A percentile compares a stretch with the other conserved stretches of the same genome.
These are phyloP conservation scores for Stramonita haemastoma DNA, from an alignment of 2,888 invertebrate genomes.

Conservation along the genomic window DNA sequence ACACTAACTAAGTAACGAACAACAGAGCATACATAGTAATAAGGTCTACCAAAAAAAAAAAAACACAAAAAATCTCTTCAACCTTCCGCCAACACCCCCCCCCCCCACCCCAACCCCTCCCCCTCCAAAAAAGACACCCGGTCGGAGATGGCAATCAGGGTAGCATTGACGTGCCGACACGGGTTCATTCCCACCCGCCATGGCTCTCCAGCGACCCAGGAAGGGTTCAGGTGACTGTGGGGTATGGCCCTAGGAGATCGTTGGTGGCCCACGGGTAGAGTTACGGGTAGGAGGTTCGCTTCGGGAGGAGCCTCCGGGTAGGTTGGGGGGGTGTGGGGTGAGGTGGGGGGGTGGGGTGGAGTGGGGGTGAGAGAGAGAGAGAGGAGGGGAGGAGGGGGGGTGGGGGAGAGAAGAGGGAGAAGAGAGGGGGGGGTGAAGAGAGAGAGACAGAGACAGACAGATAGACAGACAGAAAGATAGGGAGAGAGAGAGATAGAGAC, in stretches of 20 bases:
- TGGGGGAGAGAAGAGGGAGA: no score
- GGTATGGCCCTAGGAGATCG: background rate
- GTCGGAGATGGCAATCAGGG: conserved; percentile 10
- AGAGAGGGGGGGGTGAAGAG: no score
- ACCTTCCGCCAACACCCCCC: background rate
- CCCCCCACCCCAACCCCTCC: background rate
- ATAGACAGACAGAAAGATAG: no score
- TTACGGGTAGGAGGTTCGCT: background rate
- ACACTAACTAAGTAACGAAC: no score
- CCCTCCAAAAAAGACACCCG: background rate
- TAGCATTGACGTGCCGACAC: conserved; percentile 25
- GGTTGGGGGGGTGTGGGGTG: no score
- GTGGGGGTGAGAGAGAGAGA: background rate
- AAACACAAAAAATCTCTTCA: background rate
- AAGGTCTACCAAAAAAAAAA: background rate
- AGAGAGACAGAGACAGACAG: no score
- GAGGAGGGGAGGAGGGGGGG: no score
- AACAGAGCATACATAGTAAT: background rate
- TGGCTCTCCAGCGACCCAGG: conserved; percentile 12
- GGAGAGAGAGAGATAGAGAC: no score
- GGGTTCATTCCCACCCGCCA: conserved; percentile 1
- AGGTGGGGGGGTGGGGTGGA: no score
- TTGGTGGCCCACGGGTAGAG: background rate
- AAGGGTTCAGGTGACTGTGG: background rate
- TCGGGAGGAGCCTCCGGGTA: background rate